Base-by-base conservation (phyloP, 2,113 vertebrate genomes). In the Chitala chitala region DNA sequence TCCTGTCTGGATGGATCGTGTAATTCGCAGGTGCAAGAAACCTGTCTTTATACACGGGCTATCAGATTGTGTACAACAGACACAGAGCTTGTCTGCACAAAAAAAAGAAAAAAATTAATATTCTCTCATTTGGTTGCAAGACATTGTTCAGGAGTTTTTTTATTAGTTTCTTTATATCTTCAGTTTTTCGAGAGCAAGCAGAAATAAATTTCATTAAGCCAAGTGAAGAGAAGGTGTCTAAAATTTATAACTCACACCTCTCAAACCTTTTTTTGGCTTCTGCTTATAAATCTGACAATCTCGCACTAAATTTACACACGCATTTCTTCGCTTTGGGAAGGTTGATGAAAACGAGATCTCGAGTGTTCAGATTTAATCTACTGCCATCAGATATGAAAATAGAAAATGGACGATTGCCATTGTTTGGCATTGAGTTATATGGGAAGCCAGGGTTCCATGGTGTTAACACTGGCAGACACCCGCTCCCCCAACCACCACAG, bases 401-500 rank as follows among this genome's bases (percentile, higher is more conserved):
- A 24, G 53, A 33, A 56, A 54, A 56, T 33, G 50, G 53, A 58
- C 40, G 54, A 5, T 51, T 69, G 63, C 24, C 56, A 56, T 75
- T 71, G 58, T 74, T 68, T 79, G 71, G 15, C 15, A 2, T 31
- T 48, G 31, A 26, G 65, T 5, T n/a, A 24, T 53, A 22, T 17
- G 4, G 70, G 9, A 46, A 65, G 42, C 42, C 36, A 33, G 36
- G 36, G 53, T 71, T 61, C 68, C 54, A 65, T 38, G 63, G 33
- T n/a, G 69, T 46, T 77, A 48, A 82, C 56, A 53, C 69, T 64
- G 79, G 38, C 59, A 46, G 68, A 74, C 63, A 44, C 1, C 17
- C 76, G 61, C 68, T 68, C 74, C 71, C 72, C n/a, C n/a, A n/a
- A n/a, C n/a, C 72, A 74, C 72, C 77, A 69, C 61, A 22, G 38